A percentile compares a stretch with the other conserved stretches of the same genome.
phyloP scores from a whole-genome alignment of 1,140 invertebrate genomes.

The Danaus plexippus region DNA sequence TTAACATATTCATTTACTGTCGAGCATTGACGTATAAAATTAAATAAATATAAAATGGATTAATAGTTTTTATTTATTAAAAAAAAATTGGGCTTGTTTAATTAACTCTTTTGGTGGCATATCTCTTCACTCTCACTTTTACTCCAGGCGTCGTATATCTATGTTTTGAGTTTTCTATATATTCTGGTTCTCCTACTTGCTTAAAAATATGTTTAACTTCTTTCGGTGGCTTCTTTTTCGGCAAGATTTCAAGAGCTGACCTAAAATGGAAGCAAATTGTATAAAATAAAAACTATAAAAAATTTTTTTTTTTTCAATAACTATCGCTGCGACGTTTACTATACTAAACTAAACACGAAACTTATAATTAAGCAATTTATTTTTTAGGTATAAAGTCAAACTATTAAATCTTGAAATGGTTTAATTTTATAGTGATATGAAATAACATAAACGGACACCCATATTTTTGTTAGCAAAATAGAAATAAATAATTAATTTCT shows the following conservation, averaged over 20 bases:
- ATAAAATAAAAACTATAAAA: not conserved
- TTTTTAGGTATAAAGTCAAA: too few relatives aligned
- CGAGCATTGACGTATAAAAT: too few relatives aligned
- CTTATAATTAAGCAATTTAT: too few relatives aligned
- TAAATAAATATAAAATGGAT: constrained; percentile 5
- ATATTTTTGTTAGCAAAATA: too few relatives aligned
- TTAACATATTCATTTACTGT: too few relatives aligned
- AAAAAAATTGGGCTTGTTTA: constrained; percentile 5
- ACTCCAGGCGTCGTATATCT: constrained; percentile 38
- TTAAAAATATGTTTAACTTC: constrained; percentile 27
- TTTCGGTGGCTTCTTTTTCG: constrained; percentile 28
- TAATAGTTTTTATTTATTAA: constrained; percentile 2
- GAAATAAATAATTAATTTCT: constrained; percentile 9
- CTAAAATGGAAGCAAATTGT: constrained; percentile 25
- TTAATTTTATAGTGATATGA: too few relatives aligned
- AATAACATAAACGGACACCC: too few relatives aligned
- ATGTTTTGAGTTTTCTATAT: constrained; percentile 30
- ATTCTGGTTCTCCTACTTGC: constrained; percentile 34
- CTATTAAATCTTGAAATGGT: too few relatives aligned
- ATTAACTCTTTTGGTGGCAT: constrained; percentile 30
- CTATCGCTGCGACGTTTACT: too few relatives aligned
- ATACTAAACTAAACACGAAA: too few relatives aligned
- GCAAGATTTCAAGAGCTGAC: constrained; percentile 33
- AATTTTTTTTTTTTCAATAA: not conserved
- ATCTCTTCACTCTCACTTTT: constrained; percentile 52